Conservation (phyloP, 1,140 invertebrate species). For the Drosophila serrata region DNA sequence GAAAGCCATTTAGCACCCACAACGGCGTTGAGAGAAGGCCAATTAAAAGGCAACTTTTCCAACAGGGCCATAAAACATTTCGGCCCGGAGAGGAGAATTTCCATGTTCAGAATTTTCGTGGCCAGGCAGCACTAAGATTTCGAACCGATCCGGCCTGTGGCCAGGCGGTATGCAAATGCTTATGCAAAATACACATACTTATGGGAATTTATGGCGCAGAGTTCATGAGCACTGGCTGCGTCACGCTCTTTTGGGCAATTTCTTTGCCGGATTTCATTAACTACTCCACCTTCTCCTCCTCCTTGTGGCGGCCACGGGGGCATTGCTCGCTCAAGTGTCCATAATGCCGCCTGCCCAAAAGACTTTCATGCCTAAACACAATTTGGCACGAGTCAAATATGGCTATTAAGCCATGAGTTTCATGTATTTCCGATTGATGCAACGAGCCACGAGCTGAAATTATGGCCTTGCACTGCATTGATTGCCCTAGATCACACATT, state of each 20-base stretch:
- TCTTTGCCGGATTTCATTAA: slow-evolving; percentile 78
- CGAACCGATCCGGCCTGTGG: slow-evolving; percentile 10
- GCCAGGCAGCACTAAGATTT: slow-evolving; percentile 19
- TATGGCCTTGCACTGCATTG: neutral
- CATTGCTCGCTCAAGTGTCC: slow-evolving; percentile 69
- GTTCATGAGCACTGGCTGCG: slow-evolving; percentile 67
- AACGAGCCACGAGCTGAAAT: slow-evolving; percentile 2
- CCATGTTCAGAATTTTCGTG: slow-evolving; percentile 52
- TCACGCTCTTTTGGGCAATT: slow-evolving; percentile 80
- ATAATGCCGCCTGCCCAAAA: slow-evolving; percentile 42
- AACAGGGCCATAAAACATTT: slow-evolving; percentile 61
- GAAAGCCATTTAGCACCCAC: slow-evolving; percentile 64
- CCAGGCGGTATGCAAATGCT: slow-evolving; percentile 43
- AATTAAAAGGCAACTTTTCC: slow-evolving; percentile 42
- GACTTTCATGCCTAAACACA: slow-evolving; percentile 43
- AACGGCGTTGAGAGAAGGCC: slow-evolving; percentile 45
- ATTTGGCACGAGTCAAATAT: slow-evolving; percentile 26
- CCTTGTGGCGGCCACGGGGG: slow-evolving; percentile 47
- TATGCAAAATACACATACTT: slow-evolving; percentile 53
- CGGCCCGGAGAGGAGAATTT: slow-evolving; percentile 42
- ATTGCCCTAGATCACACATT: neutral
- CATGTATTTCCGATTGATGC: slow-evolving; percentile 2
- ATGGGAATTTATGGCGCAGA: slow-evolving; percentile 79
- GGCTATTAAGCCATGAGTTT: slow-evolving; percentile 11
- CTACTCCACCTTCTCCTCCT: slow-evolving; percentile 6